These are phyloP conservation scores for Nylanderia fulva DNA, from an alignment of 1,140 invertebrate genomes.

Conservation along the genomic window DNA sequence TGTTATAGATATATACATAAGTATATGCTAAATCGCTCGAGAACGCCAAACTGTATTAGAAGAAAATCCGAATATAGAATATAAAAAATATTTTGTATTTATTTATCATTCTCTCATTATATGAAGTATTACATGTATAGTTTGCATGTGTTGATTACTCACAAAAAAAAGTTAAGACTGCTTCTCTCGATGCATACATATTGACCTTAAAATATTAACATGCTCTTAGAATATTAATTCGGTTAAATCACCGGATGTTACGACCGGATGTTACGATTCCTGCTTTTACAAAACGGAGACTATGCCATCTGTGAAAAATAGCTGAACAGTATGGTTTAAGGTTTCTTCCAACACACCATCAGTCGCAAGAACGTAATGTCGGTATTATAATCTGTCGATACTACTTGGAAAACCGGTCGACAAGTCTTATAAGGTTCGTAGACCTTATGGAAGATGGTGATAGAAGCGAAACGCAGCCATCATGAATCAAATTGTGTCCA, in stretches of 20 bases:
- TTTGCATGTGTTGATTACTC: background rate
- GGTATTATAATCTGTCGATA: background rate
- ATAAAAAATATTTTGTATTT: constrained; percentile 10
- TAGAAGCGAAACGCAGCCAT: constrained; percentile 74
- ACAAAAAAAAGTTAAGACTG: background rate
- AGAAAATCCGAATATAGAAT: background rate
- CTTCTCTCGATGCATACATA: background rate
- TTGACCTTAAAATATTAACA: background rate
- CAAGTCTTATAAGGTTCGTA: background rate
- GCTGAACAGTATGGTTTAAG: background rate
- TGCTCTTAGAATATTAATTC: background rate
- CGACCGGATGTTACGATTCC: background rate
- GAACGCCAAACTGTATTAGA: background rate
- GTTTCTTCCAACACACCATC: background rate
- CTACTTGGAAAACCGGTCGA: background rate
- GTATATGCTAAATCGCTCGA: background rate
- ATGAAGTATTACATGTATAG: background rate
- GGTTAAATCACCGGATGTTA: background rate
- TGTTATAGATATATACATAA: constrained; percentile 12
- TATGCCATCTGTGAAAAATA: constrained; percentile 65
- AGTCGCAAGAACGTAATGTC: background rate
- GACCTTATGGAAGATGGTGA: constrained; percentile 69
- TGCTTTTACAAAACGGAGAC: constrained; percentile 1
- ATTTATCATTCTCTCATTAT: constrained; percentile 20
- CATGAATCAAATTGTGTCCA: constrained; percentile 78